phyloP scores from a whole-genome alignment of 2,113 vertebrate species.

The Phycodurus eques region DNA sequence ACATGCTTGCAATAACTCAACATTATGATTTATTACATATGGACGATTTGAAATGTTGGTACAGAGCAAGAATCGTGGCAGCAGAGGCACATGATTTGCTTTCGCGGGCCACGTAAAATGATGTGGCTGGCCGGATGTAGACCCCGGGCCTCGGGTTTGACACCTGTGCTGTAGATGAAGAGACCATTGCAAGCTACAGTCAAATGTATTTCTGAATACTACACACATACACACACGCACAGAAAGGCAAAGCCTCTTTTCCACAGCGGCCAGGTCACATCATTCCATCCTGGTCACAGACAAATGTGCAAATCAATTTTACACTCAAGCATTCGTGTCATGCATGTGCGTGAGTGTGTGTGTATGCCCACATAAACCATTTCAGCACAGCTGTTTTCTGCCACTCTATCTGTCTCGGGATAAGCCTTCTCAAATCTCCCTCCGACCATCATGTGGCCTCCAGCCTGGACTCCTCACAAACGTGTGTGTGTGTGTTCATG shows the following conservation, averaged over 20 bases:
- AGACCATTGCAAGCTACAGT: too few species aligned
- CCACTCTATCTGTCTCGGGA: slow-evolving; percentile 69
- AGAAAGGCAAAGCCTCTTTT: neutral
- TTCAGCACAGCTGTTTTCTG: slow-evolving; percentile 73
- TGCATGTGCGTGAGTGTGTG: slow-evolving; percentile 33
- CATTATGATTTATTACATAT: too few species aligned
- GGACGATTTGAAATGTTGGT: too few species aligned
- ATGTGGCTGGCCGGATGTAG: too few species aligned
- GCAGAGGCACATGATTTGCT: too few species aligned
- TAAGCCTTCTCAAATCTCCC: slow-evolving; percentile 79
- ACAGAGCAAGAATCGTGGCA: too few species aligned
- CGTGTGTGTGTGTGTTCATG: slow-evolving; percentile 40
- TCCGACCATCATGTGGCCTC: slow-evolving; percentile 68
- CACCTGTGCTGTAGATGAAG: too few species aligned
- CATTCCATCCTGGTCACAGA: slow-evolving; percentile 33
- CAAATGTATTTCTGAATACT: too few species aligned
- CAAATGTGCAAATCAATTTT: slow-evolving; percentile 58
- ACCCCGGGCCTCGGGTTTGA: too few species aligned
- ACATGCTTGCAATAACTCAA: too few species aligned
- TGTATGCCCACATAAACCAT: slow-evolving; percentile 74
- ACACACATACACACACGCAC: too few species aligned
- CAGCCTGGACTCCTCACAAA: slow-evolving; percentile 57
- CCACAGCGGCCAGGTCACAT: neutral
- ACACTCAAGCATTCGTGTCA: slow-evolving; percentile 41
- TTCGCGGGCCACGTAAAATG: too few species aligned